phyloP scores from a whole-genome alignment of 2,888 invertebrate species.

The Limnephilus lunatus region DNA sequence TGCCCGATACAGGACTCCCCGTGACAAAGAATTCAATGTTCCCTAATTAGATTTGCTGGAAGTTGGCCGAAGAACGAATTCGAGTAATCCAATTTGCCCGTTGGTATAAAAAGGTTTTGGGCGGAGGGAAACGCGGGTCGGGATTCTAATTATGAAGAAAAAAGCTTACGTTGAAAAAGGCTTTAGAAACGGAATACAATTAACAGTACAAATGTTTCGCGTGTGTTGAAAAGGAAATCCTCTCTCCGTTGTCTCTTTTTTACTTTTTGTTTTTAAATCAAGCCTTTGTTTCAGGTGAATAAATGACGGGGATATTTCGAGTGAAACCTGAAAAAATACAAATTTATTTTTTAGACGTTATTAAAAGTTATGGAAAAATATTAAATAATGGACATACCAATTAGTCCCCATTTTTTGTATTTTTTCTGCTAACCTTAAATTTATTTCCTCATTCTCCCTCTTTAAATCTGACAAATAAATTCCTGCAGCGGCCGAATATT shows the following conservation, averaged over 20 bases:
- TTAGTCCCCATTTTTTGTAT: not conserved
- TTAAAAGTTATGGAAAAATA: not conserved
- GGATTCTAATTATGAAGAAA: conserved; percentile 63
- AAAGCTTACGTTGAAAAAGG: conserved; percentile 56
- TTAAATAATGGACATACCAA: not conserved
- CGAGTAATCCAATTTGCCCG: conserved; percentile 63
- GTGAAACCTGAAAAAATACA: not conserved
- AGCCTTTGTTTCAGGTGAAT: conserved; percentile 2
- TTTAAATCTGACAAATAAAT: not conserved
- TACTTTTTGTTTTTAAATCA: conserved; percentile 5
- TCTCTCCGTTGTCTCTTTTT: conserved; percentile 20
- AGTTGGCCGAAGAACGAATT: conserved; percentile 62
- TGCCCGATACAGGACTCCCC: conserved; percentile 41
- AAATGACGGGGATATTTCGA: not conserved
- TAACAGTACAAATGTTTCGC: conserved; percentile 57
- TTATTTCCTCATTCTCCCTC: not conserved
- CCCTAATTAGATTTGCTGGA: conserved; percentile 63
- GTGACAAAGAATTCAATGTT: conserved; percentile 65
- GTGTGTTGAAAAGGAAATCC: conserved; percentile 47
- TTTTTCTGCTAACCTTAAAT: no score
- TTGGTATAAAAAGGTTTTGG: conserved; percentile 56
- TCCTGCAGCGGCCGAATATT: not conserved
- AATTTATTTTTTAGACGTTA: not conserved
- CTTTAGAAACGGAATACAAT: conserved; percentile 59
- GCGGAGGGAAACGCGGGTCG: conserved; percentile 47